Conservation (phyloP, 2,113 vertebrate species). For the Centropus bengalensis region DNA sequence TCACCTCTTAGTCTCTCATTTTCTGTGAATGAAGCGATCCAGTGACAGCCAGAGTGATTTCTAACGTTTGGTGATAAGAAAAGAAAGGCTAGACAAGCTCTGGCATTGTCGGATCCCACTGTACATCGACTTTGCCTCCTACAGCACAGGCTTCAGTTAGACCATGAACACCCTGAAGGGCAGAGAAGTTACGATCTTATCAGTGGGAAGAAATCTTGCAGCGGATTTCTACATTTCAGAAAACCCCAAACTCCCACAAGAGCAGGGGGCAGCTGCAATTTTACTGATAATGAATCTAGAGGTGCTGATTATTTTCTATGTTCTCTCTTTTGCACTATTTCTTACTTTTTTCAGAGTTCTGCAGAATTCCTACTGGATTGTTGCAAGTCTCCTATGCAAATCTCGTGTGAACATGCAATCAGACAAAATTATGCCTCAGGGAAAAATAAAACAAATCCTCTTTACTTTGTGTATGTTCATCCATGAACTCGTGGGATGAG, state of each 20-base stretch:
- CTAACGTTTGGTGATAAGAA: neutral
- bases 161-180: neutral
- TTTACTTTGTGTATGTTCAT: slow-evolving; percentile 34
- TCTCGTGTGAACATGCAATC: neutral
- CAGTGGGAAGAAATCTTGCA: neutral
- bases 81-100: neutral
- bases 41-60: neutral
- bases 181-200: neutral
- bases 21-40: neutral
- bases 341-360: neutral
- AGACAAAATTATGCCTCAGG: neutral
- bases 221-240: neutral
- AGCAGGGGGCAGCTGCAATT: neutral
- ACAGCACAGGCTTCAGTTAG: neutral
- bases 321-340: neutral
- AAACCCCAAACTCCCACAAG: neutral
- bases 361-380: neutral
- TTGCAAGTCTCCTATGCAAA: neutral
- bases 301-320: neutral
- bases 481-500: neutral
- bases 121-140: neutral
- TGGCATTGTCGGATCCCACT: neutral
- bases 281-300: neutral
- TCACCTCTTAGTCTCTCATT: neutral
- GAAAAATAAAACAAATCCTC: neutral